A percentile compares a stretch with the other conserved stretches of the same genome.
These are phyloP conservation scores for Megastigmus dorsalis DNA, from an alignment of 2,888 invertebrate genomes.

Conservation along the genomic window DNA sequence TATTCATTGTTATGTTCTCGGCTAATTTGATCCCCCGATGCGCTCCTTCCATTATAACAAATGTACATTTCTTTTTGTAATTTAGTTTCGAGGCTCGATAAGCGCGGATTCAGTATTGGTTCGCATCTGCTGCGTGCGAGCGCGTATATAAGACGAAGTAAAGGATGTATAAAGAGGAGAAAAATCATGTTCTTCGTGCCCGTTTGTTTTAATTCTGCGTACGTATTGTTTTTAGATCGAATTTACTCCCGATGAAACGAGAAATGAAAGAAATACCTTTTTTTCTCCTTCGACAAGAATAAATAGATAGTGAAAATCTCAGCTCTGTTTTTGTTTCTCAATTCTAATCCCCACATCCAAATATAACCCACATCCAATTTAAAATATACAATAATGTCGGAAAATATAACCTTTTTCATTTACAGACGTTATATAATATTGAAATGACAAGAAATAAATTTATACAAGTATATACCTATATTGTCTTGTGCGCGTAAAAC, in stretches of 20 bases:
- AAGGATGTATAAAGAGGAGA: not conserved
- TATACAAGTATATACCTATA: no score
- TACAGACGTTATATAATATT: no score
- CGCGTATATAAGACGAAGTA: no score
- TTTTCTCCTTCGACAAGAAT: conserved; percentile 40
- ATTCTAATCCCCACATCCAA: conserved; percentile 1
- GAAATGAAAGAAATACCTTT: conserved; percentile 2
- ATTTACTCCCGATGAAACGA: conserved; percentile 9
- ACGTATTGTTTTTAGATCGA: conserved; percentile 2
- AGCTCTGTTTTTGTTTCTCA: not conserved
- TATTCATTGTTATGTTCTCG: no score
- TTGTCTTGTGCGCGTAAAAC: no score
- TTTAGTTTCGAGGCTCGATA: no score
- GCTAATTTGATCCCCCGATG: no score
- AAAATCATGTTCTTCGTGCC: not conserved
- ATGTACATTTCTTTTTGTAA: no score
- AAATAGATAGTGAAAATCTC: conserved; percentile 33
- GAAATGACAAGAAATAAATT: no score
- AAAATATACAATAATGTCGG: not conserved
- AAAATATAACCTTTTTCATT: no score
- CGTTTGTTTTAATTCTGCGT: not conserved
- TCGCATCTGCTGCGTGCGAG: not conserved
- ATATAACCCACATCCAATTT: not conserved
- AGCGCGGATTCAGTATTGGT: not conserved
- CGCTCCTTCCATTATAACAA: no score